Percentiles rank a stretch among this genome's conserved stretches.
Conservation (phyloP, 2,797 vertebrate genomes). For the Smutsia gigantea region DNA sequence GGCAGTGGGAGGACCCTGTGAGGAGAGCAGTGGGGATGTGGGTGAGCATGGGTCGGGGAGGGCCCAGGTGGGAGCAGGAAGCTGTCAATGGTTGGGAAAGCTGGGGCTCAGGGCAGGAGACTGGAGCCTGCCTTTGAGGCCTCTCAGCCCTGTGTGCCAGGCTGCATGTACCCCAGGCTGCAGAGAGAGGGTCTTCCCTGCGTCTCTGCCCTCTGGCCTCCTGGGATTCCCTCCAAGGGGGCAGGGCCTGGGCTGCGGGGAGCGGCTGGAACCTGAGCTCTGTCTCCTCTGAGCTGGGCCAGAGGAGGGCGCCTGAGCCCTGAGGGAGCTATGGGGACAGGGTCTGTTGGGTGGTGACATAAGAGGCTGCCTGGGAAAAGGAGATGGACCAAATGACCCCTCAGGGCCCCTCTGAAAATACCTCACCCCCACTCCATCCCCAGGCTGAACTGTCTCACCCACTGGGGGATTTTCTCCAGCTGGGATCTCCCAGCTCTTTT, state of each 20-base stretch:
- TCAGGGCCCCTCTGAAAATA: background rate
- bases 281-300: background rate
- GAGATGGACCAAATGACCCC: background rate
- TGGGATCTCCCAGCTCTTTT: background rate
- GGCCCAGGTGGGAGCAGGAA: background rate
- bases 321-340: background rate
- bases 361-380: background rate
- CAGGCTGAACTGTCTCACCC: background rate
- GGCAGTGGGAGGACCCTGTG: background rate
- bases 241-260: accelerated
- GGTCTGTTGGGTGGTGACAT: background rate
- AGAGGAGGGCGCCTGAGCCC: background rate
- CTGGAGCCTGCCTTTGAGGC: background rate
- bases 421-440: too few species aligned
- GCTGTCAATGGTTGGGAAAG: background rate
- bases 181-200: background rate
- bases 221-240: background rate
- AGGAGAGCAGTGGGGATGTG: too few species aligned
- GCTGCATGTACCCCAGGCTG: background rate
- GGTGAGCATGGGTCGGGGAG: accelerated
- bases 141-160: background rate
- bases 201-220: too few species aligned
- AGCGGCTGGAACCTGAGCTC: background rate
- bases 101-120: background rate
- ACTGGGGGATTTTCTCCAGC: background rate